These are phyloP conservation scores for Petrocephalus microphthalmus DNA, from an alignment of 2,113 vertebrate genomes.

Conservation along the genomic window DNA sequence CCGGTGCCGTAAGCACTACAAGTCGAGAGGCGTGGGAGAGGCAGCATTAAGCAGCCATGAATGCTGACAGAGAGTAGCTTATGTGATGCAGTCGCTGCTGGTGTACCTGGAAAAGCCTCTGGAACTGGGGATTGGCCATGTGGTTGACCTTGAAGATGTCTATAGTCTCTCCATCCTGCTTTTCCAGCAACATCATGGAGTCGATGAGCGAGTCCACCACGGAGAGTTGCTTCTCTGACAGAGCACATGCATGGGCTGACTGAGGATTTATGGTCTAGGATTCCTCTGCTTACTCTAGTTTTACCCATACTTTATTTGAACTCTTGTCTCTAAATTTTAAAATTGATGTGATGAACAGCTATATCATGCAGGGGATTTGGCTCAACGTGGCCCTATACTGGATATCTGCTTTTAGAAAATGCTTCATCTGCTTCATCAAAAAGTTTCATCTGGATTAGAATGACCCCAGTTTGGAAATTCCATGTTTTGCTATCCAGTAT, in stretches of 20 bases:
- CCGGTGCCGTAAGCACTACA: slow-evolving; percentile 85
- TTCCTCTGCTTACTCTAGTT: neutral
- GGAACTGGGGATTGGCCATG: slow-evolving; percentile 87
- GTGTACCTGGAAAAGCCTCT: slow-evolving; percentile 87
- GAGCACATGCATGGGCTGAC: neutral
- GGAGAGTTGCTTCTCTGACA: slow-evolving; percentile 71
- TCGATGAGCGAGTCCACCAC: slow-evolving; percentile 82
- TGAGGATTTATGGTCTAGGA: neutral
- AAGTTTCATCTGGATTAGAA: neutral
- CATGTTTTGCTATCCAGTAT: too few species aligned
- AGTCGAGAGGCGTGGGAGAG: slow-evolving; percentile 6
- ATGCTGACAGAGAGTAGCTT: too few species aligned
- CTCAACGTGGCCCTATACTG: neutral
- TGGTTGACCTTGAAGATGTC: slow-evolving; percentile 78
- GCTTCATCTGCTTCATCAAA: neutral
- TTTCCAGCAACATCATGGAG: slow-evolving; percentile 80
- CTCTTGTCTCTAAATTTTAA: neutral
- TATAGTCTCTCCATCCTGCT: slow-evolving; percentile 58
- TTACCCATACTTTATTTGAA: neutral
- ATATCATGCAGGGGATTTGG: neutral
- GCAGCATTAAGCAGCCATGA: neutral
- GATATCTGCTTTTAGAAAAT: neutral
- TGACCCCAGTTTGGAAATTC: too few species aligned
- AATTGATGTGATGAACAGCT: neutral
- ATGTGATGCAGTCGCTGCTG: neutral